These are phyloP conservation scores for Chionodraco myersi DNA, from an alignment of 2,113 vertebrate species.

Conservation along the genomic window DNA sequence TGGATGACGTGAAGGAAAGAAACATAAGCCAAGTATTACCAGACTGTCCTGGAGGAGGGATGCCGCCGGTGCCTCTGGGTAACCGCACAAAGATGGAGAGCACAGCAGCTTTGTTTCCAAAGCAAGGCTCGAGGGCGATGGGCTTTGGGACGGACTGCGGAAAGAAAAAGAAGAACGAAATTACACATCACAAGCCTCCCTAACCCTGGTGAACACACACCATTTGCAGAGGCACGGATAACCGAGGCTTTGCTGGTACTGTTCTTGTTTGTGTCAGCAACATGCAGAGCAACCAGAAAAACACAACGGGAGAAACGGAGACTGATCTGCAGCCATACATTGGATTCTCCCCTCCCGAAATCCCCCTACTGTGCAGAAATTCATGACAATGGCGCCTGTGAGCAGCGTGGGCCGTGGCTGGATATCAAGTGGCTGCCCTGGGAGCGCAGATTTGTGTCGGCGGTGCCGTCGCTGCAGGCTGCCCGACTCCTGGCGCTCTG, in stretches of 20 bases:
- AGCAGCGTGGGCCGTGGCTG: slow-evolving; percentile 14
- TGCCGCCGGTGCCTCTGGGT: slow-evolving; percentile 92
- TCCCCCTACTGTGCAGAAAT: slow-evolving; percentile 43
- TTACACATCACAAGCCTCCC: slow-evolving; percentile 45
- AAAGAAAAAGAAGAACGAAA: not conserved
- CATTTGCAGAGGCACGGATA: slow-evolving; percentile 37
- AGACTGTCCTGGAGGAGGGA: slow-evolving; percentile 97
- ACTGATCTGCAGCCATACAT: slow-evolving; percentile 59
- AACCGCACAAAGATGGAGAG: slow-evolving; percentile 98
- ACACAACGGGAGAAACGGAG: slow-evolving; percentile 27
- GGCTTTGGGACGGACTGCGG: slow-evolving; percentile 94
- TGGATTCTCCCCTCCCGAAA: slow-evolving; percentile 29
- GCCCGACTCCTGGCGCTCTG: slow-evolving; percentile 27
- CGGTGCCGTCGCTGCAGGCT: slow-evolving; percentile 26
- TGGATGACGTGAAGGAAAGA: not conserved
- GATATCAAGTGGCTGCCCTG: slow-evolving; percentile 45
- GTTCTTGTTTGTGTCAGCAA: slow-evolving; percentile 59
- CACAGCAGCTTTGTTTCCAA: slow-evolving; percentile 96
- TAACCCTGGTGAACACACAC: slow-evolving; percentile 37
- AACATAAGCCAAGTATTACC: slow-evolving; percentile 80
- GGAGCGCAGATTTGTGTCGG: slow-evolving; percentile 46
- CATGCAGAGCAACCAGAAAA: slow-evolving; percentile 2
- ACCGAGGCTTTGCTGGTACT: slow-evolving; percentile 51
- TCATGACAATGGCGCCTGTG: slow-evolving; percentile 37
- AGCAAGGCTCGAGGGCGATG: slow-evolving; percentile 97